phyloP scores from a whole-genome alignment of 2,888 invertebrate species.

The Cecidostiba fungosa region DNA sequence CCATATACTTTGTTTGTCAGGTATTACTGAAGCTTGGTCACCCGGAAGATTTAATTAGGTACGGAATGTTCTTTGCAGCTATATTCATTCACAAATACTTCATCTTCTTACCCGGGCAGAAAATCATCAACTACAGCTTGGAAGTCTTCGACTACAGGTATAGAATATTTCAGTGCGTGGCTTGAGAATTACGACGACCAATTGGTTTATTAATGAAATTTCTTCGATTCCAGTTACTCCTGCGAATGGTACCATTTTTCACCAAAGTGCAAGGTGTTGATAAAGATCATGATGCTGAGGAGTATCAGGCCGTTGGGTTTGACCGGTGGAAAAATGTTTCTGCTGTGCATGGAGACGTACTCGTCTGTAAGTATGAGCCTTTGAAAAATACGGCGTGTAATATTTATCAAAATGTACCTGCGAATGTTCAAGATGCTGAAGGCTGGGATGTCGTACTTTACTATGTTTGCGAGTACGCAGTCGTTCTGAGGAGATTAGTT shows the following conservation, averaged over 20 bases:
- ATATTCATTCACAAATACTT: constrained; percentile 48
- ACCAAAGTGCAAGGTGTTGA: constrained; percentile 18
- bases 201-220: too few species aligned
- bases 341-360: constrained; percentile 53
- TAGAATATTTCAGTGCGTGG: too few species aligned
- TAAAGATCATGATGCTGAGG: constrained; percentile 39
- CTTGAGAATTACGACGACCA: too few species aligned
- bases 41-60: constrained; percentile 11
- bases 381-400: too few species aligned
- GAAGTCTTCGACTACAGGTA: constrained; percentile 8
- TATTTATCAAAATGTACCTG: too few species aligned
- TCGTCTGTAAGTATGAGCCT: constrained; percentile 11
- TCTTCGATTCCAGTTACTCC: constrained; percentile 18
- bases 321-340: constrained; percentile 55
- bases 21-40: not conserved
- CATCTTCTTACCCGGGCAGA: constrained; percentile 52
- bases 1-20: not conserved
- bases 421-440: constrained; percentile 40
- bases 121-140: constrained; percentile 50
- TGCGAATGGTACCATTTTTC: constrained; percentile 53
- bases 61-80: not conserved
- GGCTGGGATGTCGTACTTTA: constrained; percentile 48
- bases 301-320: constrained; percentile 25
- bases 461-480: constrained; percentile 29
- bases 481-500: too few species aligned